Base-by-base conservation (phyloP, 2,113 vertebrate species). In the Caretta caretta region DNA sequence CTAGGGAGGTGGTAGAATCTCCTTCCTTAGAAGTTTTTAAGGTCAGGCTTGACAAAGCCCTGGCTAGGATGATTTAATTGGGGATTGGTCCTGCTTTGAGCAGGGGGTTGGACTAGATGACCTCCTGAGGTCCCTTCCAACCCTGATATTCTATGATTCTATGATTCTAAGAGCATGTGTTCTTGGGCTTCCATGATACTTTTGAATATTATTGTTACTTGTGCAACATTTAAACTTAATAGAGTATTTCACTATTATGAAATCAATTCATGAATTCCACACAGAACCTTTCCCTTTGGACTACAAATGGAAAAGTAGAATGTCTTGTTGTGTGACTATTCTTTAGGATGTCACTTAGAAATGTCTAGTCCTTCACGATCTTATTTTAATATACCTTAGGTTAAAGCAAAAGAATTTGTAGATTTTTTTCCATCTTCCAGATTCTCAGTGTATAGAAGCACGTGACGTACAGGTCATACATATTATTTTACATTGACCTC, bases 401-500 rank as follows among this genome's bases (percentile, higher is more conserved):
- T 1, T 75, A 72, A n/a, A 85, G 65, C 75, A 53, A 8, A 87
- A 35, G 1, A 27, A 48, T 0, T 20, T 29, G 56, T 2, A 2
- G 80, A 31, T 27, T 0, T 3, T 54, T 80, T 49, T 87, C 91
- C 62, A 75, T 80, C 72, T 94, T 84, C 84, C 2, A 16, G 46
- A 90, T 85, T 4, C 49, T 50, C 0, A 3, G 6, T 3, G 59
- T 1, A 46, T 48, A 3, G n/a, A 86, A 93, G 29, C 42, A 20
- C 0, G 84, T 10, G 69, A 89, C 54, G 81, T 69, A 90, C 24
- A 91, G 94, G 92, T 91, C 84, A 5, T 92, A 94, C 94, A 92
- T 84, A 86, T 53, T 93, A 87, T 93, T 72, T 95, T 94, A 80
- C 80, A 16, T 92, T 86, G 54, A 85, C 51, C 38, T 89, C 85